These are phyloP conservation scores for Glyphotaelius pellucidus DNA, from an alignment of 2,888 invertebrate genomes.

Conservation along the genomic window DNA sequence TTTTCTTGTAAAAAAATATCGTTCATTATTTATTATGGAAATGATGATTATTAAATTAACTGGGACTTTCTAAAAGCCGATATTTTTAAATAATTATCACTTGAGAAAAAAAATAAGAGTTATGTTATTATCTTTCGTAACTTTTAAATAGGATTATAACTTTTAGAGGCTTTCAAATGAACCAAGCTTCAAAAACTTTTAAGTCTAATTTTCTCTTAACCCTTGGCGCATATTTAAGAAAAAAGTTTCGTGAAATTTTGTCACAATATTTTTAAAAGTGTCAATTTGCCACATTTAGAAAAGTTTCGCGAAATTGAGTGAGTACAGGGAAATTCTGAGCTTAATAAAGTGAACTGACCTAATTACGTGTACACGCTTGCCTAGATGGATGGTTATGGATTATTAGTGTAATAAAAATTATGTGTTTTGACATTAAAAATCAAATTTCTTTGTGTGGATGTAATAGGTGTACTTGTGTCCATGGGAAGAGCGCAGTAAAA, in stretches of 20 bases:
- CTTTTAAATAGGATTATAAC: conserved; percentile 52
- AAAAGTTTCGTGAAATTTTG: conserved; percentile 25
- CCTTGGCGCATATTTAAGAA: conserved; percentile 51
- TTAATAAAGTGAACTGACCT: not conserved
- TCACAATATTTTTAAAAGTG: conserved; percentile 31
- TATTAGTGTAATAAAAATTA: not conserved
- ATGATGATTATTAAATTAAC: not conserved
- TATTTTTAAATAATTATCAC: not conserved
- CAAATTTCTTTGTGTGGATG: not conserved
- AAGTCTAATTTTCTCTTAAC: conserved; percentile 47
- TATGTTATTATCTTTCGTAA: conserved; percentile 51
- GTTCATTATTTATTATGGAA: not conserved
- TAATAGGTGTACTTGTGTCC: conserved; percentile 6
- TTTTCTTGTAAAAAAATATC: not conserved
- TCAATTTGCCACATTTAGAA: conserved; percentile 8
- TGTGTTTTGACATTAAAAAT: not conserved
- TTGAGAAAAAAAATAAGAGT: conserved; percentile 47
- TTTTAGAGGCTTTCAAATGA: conserved; percentile 48
- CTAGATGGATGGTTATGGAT: not conserved
- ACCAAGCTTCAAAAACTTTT: conserved; percentile 50
- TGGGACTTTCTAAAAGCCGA: not conserved
- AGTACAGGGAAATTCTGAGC: not conserved
- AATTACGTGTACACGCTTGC: not conserved
- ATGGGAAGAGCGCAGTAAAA: conserved; percentile 50
- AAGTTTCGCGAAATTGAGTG: not conserved